Evolutionary conservation across 2,797 vertebrate species (phyloP).

Genomic region (Chromobotia macracanthus): DNA sequence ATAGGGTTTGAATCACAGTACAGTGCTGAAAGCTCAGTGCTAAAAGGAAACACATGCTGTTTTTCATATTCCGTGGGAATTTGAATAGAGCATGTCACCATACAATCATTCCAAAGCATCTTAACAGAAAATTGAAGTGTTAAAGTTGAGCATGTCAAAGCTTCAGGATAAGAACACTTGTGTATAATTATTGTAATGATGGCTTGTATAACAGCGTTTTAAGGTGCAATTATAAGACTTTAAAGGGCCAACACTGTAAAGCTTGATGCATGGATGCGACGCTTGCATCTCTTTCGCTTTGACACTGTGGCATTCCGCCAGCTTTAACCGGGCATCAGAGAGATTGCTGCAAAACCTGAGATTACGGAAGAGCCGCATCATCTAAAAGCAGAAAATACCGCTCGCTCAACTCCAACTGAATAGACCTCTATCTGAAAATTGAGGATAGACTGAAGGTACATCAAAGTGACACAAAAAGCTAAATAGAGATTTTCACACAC

Average conservation of each 20-base stretch:
- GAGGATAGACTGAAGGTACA: conserved; percentile 5
- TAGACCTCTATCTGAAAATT: conserved; percentile 16
- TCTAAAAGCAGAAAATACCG: conserved; percentile 17
- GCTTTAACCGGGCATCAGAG: conserved; percentile 67
- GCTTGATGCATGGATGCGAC: conserved; percentile 46
- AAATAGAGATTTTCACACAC: background rate
- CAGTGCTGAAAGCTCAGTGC: background rate
- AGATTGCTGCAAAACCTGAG: conserved; percentile 23
- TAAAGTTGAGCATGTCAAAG: background rate
- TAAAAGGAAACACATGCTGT: background rate
- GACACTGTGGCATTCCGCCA: conserved; percentile 58
- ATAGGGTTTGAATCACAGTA: background rate
- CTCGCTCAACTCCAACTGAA: background rate
- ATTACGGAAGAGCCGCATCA: conserved; percentile 27
- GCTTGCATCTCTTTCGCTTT: conserved; percentile 64
- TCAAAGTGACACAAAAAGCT: conserved; percentile 9
- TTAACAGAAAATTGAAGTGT: conserved; percentile 18
- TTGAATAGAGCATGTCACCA: background rate
- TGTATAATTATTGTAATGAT: conserved; percentile 31
- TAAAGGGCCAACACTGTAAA: conserved; percentile 13
- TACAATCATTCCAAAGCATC: background rate
- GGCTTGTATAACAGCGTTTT: conserved; percentile 21
- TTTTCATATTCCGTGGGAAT: conserved; percentile 2
- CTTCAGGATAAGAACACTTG: conserved; percentile 8
- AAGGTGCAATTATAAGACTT: conserved; percentile 23